phyloP scores from a whole-genome alignment of 2,113 vertebrate species.

The Emydocephalus ijimae region DNA sequence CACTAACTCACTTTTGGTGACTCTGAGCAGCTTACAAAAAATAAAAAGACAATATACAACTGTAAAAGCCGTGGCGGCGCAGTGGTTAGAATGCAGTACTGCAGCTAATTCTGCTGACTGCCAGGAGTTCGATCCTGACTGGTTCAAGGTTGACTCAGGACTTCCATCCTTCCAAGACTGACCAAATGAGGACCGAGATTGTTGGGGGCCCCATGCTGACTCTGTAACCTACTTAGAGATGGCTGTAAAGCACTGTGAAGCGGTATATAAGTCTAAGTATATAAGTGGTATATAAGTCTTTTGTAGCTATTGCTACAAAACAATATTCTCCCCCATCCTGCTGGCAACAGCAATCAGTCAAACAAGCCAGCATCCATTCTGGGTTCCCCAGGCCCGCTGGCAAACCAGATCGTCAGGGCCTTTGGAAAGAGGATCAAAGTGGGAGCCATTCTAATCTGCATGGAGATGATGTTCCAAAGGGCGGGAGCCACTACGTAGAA shows the following conservation, averaged over 20 bases:
- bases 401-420: no score
- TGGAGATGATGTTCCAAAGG: no score
- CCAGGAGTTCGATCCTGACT: not conserved
- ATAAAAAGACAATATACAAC: not conserved
- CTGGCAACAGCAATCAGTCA: not conserved
- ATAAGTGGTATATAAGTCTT: no score
- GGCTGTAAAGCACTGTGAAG: not conserved
- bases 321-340: no score
- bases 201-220: not conserved
- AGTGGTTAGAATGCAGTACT: not conserved
- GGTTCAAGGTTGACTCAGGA: not conserved
- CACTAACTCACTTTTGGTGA: not conserved
- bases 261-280: not conserved
- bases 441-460: no score
- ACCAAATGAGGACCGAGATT: not conserved
- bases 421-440: no score
- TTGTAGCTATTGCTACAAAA: not conserved
- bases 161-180: not conserved
- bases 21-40: not conserved
- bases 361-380: not conserved
- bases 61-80: not conserved
- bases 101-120: not conserved
- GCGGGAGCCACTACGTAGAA: no score
- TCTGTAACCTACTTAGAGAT: not conserved
- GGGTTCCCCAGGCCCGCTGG: no score